A percentile compares a stretch with the other conserved stretches of the same genome.
Evolutionary conservation across 2,797 vertebrate species (phyloP).

Genomic region (Eleutherodactylus coqui): DNA sequence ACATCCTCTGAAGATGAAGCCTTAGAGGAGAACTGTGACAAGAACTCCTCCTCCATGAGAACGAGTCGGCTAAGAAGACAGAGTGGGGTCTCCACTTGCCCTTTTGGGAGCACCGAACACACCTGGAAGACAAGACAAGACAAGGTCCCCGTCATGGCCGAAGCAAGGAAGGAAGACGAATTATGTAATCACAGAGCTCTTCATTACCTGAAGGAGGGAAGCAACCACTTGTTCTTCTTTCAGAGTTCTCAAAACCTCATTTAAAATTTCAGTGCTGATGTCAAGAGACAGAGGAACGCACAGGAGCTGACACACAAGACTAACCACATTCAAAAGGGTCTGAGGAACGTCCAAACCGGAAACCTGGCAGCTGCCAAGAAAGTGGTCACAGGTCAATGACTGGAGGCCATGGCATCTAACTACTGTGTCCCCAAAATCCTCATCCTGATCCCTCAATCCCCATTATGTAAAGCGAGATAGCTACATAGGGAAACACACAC

Average conservation of each 20-base stretch:
- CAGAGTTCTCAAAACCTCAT: conserved; percentile 75
- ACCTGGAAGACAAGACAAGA: conserved; percentile 75
- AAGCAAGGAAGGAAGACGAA: not conserved
- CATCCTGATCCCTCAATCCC: too few species aligned
- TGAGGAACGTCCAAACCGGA: conserved; percentile 22
- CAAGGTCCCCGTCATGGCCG: not conserved
- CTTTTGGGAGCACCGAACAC: conserved; percentile 76
- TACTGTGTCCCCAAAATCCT: too few species aligned
- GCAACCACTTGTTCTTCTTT: conserved; percentile 78
- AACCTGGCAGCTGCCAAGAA: conserved; percentile 11
- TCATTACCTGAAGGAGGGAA: conserved; percentile 84
- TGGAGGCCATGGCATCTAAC: not conserved
- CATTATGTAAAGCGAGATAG: too few species aligned
- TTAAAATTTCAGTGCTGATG: conserved; percentile 74
- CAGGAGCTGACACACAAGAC: conserved; percentile 85
- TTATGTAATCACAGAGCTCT: not conserved
- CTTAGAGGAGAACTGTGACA: conserved; percentile 70
- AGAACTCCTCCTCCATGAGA: conserved; percentile 74
- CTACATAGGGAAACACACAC: too few species aligned
- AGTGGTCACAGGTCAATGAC: not conserved
- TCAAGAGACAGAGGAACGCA: conserved; percentile 91
- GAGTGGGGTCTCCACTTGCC: conserved; percentile 81
- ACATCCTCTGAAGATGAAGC: conserved; percentile 59
- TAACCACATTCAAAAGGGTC: conserved; percentile 70
- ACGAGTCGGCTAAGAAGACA: conserved; percentile 85